Percentiles rank a stretch among this genome's conserved stretches.
These are phyloP conservation scores for Agriotes lineatus DNA, from an alignment of 2,888 invertebrate genomes.

Conservation along the genomic window DNA sequence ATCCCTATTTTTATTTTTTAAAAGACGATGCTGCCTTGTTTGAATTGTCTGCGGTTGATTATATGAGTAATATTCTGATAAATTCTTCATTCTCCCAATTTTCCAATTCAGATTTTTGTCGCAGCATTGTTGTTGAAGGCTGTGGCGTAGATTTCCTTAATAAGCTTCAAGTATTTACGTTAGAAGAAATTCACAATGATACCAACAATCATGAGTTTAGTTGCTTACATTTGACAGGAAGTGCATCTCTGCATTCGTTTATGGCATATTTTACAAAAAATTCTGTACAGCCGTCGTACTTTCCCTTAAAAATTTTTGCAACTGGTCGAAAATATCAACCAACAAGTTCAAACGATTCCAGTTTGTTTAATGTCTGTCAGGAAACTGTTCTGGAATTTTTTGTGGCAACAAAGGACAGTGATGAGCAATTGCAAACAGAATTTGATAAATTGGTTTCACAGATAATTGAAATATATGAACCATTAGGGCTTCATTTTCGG, in stretches of 20 bases:
- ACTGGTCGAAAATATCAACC: constrained; percentile 79
- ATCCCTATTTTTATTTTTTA: constrained; percentile 73
- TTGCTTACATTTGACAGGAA: constrained; percentile 81
- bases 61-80: constrained; percentile 66
- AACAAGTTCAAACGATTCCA: constrained; percentile 57
- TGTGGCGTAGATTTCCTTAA: constrained; percentile 73
- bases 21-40: constrained; percentile 78
- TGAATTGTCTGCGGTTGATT: constrained; percentile 74
- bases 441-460: constrained; percentile 71
- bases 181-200: constrained; percentile 71
- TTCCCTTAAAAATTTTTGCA: constrained; percentile 79
- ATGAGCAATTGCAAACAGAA: constrained; percentile 67
- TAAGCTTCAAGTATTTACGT: constrained; percentile 70
- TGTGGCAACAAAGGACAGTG: constrained; percentile 68
- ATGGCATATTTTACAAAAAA: constrained; percentile 81
- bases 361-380: constrained; percentile 78
- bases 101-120: constrained; percentile 83
- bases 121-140: constrained; percentile 82
- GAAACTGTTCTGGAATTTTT: constrained; percentile 78
- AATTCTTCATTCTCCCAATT: constrained; percentile 73
- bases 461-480: constrained; percentile 72
- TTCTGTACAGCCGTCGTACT: constrained; percentile 70
- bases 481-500: constrained; percentile 77
- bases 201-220: constrained; percentile 69
- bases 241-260: constrained; percentile 79